These are phyloP conservation scores for Galeopterus variegatus DNA, from an alignment of 2,113 vertebrate species.

Conservation along the genomic window DNA sequence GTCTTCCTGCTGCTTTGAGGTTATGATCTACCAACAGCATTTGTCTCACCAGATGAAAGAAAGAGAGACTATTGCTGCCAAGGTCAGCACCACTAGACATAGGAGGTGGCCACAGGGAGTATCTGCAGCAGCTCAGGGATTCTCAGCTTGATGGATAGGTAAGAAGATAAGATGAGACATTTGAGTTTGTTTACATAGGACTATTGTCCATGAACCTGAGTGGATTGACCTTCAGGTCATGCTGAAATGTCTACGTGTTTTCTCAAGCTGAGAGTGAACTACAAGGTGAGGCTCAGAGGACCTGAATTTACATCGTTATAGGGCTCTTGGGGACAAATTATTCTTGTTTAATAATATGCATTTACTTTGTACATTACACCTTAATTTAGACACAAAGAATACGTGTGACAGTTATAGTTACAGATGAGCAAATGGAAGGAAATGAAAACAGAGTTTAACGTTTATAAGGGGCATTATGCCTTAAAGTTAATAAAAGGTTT, in stretches of 20 bases:
- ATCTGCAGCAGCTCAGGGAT: constrained; percentile 71
- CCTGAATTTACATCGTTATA: not conserved
- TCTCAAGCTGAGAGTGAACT: constrained; percentile 37
- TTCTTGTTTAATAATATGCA: constrained; percentile 17
- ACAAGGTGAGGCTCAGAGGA: constrained; percentile 34
- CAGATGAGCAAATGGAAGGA: constrained; percentile 5
- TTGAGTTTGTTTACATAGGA: constrained; percentile 64
- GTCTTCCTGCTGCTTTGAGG: not conserved
- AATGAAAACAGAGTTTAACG: constrained; percentile 28
- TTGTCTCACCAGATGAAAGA: not conserved
- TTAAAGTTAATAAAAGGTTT: constrained; percentile 57
- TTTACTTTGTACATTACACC: constrained; percentile 19
- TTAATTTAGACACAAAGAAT: constrained; percentile 8
- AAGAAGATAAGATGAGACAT: constrained; percentile 64
- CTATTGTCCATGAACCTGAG: constrained; percentile 59
- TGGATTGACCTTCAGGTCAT: constrained; percentile 78
- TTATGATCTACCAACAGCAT: not conserved
- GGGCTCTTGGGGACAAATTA: not conserved
- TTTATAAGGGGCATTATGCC: not conserved
- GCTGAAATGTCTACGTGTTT: constrained; percentile 43
- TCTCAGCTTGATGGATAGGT: constrained; percentile 60
- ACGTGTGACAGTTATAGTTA: not conserved
- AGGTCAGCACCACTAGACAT: not conserved
- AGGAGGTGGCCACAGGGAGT: constrained; percentile 60
- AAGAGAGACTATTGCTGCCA: constrained; percentile 3